phyloP scores from a whole-genome alignment of 2,797 vertebrate genomes.

The Phrynocephalus forsythii region DNA sequence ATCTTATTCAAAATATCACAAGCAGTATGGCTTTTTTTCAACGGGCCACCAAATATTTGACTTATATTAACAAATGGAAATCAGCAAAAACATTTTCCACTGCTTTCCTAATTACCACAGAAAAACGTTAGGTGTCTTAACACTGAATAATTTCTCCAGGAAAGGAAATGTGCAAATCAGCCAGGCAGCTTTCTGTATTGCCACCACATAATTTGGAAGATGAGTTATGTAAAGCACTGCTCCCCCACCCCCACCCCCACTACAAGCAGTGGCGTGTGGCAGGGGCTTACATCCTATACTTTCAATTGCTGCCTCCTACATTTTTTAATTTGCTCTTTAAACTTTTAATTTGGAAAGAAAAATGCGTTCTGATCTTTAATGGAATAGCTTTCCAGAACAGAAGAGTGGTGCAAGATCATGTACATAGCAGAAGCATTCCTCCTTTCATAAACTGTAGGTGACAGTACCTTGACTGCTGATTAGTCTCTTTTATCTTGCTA shows the following conservation, averaged over 20 bases:
- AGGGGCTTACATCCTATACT: background rate
- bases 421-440: background rate
- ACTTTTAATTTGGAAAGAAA: background rate
- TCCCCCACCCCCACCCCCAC: background rate
- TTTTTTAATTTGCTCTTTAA: background rate
- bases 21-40: slow-evolving; percentile 29
- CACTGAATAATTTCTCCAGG: background rate
- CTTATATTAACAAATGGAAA: background rate
- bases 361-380: background rate
- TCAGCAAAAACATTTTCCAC: background rate
- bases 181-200: background rate
- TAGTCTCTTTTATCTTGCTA: slow-evolving; percentile 77
- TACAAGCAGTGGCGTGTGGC: background rate
- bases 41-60: background rate
- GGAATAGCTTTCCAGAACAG: background rate
- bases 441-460: slow-evolving; percentile 51
- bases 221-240: background rate
- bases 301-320: background rate
- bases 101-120: background rate
- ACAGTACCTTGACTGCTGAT: slow-evolving; percentile 68
- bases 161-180: background rate
- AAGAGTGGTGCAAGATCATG: background rate
- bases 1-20: slow-evolving; percentile 25
- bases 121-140: slow-evolving; percentile 1
- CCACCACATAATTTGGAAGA: background rate